Base-by-base conservation (phyloP, 2,888 invertebrate genomes). In the Poecilobothrus nobilitatus region DNA sequence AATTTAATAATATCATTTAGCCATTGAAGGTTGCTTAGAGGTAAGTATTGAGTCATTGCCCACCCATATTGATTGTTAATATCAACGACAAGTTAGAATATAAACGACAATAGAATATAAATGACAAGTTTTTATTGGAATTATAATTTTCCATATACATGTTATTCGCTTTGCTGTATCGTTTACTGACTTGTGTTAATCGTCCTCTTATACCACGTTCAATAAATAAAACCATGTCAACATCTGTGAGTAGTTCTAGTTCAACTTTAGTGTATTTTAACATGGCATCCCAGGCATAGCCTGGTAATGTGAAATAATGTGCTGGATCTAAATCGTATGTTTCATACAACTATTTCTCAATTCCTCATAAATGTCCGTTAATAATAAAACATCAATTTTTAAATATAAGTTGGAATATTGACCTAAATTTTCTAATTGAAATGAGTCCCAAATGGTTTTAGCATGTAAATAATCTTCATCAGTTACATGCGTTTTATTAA, bases 321-420 rank as follows among this genome's bases (percentile, higher is more conserved):
- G 71, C 68, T 7, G 76, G 74, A 72, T 78, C 79, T 3, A 78
- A 68, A 20, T 34, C 18, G 20, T 67, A 63, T 63, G 37, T 63
- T 63, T 66, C 12, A 20, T 65, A 21, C 66, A 66, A 66, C 27
- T 22, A 10, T 53, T 62, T 66, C 66, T 18, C 7, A 69, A 69
- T 27, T 68, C 53, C 53, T 68, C 65, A 62, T 66, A 79, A 10
- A 80, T 72, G 68, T 80, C 79, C 4, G 75, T 73, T 37, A 78
- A 69, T 6, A 80, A 69, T 12, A 79, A 68, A 6, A 80, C 74
- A 72, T 81, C 79, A 0, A 76, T 76, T 72, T 77, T 77, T 34
- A 79, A 66, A 62, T 65, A 68, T 27, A 79, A 21, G 44, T 78
- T 75, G 2, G 74, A 72, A 70, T 80, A 81, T 66, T 79, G 76